Evolutionary conservation across 2,888 invertebrate species (phyloP).

Genomic region (Salpingus planirostris): DNA sequence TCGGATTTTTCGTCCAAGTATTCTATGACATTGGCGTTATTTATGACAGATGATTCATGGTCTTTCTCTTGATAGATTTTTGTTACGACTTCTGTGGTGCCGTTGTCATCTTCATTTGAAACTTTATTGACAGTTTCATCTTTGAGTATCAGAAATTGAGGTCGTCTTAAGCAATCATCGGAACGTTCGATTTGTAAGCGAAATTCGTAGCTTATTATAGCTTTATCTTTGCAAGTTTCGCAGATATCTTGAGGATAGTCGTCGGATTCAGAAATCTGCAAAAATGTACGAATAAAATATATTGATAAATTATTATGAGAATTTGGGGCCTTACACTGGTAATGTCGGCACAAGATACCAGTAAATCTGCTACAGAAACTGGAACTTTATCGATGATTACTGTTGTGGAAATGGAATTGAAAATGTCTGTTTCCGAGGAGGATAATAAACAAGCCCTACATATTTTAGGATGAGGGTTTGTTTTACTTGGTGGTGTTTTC

Average conservation of each 20-base stretch:
- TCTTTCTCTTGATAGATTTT: no score
- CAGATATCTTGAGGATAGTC: slow-evolving; percentile 18
- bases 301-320: no score
- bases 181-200: slow-evolving; percentile 16
- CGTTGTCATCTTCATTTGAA: neutral
- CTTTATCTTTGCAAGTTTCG: slow-evolving; percentile 15
- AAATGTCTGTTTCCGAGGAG: neutral
- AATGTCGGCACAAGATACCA: neutral
- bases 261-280: slow-evolving; percentile 17
- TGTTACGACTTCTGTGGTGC: no score
- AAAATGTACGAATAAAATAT: no score
- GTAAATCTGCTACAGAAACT: neutral
- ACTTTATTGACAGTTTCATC: neutral
- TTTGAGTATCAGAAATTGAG: neutral
- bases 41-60: no score
- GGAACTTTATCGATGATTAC: neutral
- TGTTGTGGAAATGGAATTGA: neutral
- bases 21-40: no score
- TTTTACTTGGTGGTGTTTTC: no score
- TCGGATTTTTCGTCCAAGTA: no score
- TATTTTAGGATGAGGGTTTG: no score
- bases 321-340: no score
- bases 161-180: slow-evolving; percentile 10
- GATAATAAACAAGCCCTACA: no score
- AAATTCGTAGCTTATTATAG: slow-evolving; percentile 16